phyloP scores from a whole-genome alignment of 2,113 vertebrate genomes.

The Otolemur garnettii region DNA sequence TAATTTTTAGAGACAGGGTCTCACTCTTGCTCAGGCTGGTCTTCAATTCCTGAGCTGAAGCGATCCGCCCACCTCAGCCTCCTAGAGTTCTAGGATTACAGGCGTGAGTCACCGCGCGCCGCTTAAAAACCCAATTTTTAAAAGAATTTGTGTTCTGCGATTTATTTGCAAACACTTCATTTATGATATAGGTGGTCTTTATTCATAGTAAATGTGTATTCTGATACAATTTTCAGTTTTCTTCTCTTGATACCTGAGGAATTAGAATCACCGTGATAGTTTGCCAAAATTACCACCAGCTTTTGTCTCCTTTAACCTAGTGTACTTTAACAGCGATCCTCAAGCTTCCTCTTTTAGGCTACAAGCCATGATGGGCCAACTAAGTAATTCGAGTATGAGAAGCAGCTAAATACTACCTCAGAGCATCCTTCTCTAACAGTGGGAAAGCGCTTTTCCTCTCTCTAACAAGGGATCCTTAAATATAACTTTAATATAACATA shows the following conservation, averaged over 20 bases:
- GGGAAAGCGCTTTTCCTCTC: background rate
- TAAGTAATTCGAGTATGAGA: constrained; percentile 6
- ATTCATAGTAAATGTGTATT: background rate
- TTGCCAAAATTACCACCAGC: constrained; percentile 7
- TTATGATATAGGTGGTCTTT: background rate
- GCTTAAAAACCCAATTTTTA: background rate
- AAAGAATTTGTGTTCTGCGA: background rate
- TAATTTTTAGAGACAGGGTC: no score
- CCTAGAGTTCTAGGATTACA: no score
- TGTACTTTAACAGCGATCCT: background rate
- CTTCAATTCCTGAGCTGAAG: no score
- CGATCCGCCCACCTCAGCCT: no score
- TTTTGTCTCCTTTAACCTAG: constrained; percentile 6
- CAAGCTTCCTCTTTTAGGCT: background rate
- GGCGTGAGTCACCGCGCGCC: no score
- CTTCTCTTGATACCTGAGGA: background rate
- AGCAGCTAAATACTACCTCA: background rate
- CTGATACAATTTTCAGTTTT: background rate
- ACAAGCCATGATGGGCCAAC: background rate
- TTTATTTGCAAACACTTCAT: constrained; percentile 10
- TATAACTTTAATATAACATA: background rate
- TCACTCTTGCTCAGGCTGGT: no score
- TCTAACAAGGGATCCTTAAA: background rate
- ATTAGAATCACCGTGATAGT: background rate
- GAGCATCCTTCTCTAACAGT: background rate